Evolutionary conservation across 2,113 vertebrate species (phyloP).

Genomic region (Channa maculata): DNA sequence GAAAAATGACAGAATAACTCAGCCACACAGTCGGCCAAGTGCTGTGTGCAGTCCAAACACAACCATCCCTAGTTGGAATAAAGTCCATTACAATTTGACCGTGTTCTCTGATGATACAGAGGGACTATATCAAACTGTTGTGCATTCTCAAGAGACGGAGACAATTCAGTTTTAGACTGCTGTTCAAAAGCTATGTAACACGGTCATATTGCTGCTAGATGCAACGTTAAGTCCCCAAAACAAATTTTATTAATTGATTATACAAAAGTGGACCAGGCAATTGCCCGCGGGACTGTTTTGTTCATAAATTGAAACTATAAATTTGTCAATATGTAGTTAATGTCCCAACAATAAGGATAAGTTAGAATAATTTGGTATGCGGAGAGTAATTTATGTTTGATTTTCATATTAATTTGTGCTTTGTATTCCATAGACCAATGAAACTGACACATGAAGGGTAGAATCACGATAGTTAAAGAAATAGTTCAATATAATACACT

Average conservation of each 20-base stretch:
- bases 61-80: conserved; percentile 50
- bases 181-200: conserved; percentile 63
- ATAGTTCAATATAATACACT: not conserved
- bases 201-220: conserved; percentile 48
- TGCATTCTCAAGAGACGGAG: conserved; percentile 34
- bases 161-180: conserved; percentile 57
- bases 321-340: conserved; percentile 47
- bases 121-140: conserved; percentile 48
- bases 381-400: conserved; percentile 20
- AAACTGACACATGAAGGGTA: conserved; percentile 10
- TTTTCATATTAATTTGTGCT: conserved; percentile 24
- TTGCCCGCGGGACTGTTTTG: conserved; percentile 57
- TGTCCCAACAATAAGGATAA: conserved; percentile 29
- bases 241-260: conserved; percentile 70
- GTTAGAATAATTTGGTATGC: conserved; percentile 30
- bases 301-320: conserved; percentile 65
- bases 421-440: not conserved
- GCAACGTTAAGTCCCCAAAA: conserved; percentile 45
- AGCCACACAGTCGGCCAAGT: conserved; percentile 53
- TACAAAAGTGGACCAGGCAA: conserved; percentile 43
- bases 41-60: conserved; percentile 59
- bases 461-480: conserved; percentile 5
- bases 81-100: conserved; percentile 56
- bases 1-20: conserved; percentile 67
- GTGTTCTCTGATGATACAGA: conserved; percentile 22